Percentiles rank a stretch among this genome's conserved stretches.
These are phyloP conservation scores for Sebastes fasciatus DNA, from an alignment of 2,113 vertebrate species.

Conservation along the genomic window DNA sequence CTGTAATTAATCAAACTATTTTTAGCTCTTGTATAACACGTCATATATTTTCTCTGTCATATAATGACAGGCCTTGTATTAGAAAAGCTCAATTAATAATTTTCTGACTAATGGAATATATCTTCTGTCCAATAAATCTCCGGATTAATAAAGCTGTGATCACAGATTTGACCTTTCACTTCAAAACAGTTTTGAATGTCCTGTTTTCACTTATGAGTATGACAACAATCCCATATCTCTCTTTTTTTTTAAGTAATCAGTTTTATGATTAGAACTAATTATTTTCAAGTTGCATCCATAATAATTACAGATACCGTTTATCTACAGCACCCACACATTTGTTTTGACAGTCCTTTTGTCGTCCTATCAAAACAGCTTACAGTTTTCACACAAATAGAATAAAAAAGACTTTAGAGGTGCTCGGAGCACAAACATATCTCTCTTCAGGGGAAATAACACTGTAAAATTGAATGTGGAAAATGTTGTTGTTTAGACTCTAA, in stretches of 20 bases:
- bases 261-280: background rate
- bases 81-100: slow-evolving; percentile 37
- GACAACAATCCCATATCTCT: background rate
- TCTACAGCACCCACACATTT: background rate
- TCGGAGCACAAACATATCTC: slow-evolving; percentile 9
- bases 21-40: slow-evolving; percentile 34
- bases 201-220: background rate
- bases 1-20: slow-evolving; percentile 30
- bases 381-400: slow-evolving; percentile 6
- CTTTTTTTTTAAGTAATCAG: no score
- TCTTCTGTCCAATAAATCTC: slow-evolving; percentile 24
- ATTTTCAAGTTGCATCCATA: background rate
- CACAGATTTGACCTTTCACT: slow-evolving; percentile 32
- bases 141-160: slow-evolving; percentile 9
- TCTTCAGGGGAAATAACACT: background rate
- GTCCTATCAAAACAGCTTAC: background rate
- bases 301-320: background rate
- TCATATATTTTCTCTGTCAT: slow-evolving; percentile 31
- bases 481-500: slow-evolving; percentile 31
- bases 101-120: slow-evolving; percentile 43
- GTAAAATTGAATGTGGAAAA: background rate
- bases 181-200: background rate
- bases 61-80: slow-evolving; percentile 28
- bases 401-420: background rate
- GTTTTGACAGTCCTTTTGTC: background rate